Evolutionary conservation across 2,113 vertebrate genomes (phyloP).

Genomic region (rabbit (Oryctolagus cuniculus)): DNA sequence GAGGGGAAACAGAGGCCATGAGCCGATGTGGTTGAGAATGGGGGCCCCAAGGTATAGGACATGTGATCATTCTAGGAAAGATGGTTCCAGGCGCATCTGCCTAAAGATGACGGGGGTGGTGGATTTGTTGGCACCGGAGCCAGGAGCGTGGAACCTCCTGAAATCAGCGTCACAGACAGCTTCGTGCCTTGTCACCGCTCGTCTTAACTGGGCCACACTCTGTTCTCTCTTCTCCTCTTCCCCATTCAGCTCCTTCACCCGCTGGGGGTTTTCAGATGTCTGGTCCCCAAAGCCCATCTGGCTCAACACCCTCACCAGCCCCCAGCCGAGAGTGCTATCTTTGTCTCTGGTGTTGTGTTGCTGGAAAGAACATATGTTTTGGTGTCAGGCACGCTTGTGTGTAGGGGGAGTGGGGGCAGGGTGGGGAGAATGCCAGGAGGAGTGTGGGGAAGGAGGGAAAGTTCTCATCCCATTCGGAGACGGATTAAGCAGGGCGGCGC

Average conservation of each 20-base stretch:
- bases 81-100: neutral
- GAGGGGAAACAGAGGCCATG: neutral
- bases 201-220: neutral
- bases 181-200: neutral
- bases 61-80: neutral
- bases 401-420: neutral
- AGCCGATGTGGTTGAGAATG: neutral
- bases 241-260: neutral
- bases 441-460: neutral
- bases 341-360: neutral
- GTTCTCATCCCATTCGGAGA: neutral
- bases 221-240: neutral
- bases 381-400: neutral
- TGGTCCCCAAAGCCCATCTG: neutral
- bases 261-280: neutral
- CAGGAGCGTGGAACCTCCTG: neutral
- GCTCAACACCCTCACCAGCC: neutral
- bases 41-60: neutral
- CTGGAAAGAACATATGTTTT: neutral
- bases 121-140: neutral
- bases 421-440: neutral
- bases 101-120: neutral
- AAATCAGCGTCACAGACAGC: neutral
- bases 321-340: neutral
- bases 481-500: neutral